These are phyloP conservation scores for Sturmia bella DNA, from an alignment of 2,888 invertebrate genomes.

Conservation along the genomic window DNA sequence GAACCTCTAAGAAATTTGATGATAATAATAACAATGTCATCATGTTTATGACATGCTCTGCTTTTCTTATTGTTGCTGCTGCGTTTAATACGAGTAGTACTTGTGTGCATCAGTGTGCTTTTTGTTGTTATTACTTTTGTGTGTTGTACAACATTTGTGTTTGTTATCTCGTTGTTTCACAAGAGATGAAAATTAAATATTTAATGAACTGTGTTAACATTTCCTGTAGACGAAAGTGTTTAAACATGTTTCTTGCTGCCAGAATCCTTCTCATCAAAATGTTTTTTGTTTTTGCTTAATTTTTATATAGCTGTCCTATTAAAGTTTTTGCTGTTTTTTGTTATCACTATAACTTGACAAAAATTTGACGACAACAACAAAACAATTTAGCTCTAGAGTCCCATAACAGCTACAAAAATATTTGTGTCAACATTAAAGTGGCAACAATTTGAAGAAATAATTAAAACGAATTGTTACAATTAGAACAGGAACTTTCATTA, in stretches of 20 bases:
- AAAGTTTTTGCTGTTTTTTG: constrained; percentile 6
- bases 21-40: constrained; percentile 11
- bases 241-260: constrained; percentile 43
- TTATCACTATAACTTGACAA: not conserved
- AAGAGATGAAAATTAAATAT: constrained; percentile 60
- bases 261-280: not conserved
- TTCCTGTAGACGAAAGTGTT: constrained; percentile 52
- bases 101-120: not conserved
- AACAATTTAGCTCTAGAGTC: not conserved
- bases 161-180: constrained; percentile 20
- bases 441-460: not conserved
- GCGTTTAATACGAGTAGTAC: not conserved
- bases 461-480: not conserved
- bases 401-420: not conserved
- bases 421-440: not conserved
- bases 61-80: not conserved
- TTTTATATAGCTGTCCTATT: constrained; percentile 17
- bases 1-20: constrained; percentile 27
- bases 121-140: constrained; percentile 2
- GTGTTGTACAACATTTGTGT: constrained; percentile 8
- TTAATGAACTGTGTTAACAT: constrained; percentile 65
- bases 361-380: not conserved
- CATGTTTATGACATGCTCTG: not conserved
- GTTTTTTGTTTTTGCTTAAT: constrained; percentile 17
- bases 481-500: not conserved